Conservation (phyloP, 2,113 vertebrate genomes). For the Lepidothrix coronata region DNA sequence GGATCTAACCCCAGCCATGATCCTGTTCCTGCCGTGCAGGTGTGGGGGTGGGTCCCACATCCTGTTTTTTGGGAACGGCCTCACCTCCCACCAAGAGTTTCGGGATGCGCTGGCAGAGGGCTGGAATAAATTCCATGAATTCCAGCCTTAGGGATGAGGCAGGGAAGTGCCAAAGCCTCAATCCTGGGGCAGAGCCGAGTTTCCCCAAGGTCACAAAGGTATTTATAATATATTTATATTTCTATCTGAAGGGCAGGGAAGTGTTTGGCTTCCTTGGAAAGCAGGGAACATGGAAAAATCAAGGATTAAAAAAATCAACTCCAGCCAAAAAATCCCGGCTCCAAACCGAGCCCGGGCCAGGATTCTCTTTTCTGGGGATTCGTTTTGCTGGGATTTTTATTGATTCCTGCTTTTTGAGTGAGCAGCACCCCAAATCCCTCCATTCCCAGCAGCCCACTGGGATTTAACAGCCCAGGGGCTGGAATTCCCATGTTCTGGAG, state of each 20-base stretch:
- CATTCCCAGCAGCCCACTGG: accelerated
- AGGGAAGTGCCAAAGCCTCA: accelerated
- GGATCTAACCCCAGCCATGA: neutral
- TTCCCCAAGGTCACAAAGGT: neutral
- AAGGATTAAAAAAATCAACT: neutral
- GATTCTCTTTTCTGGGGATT: neutral
- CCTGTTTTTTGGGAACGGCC: accelerated
- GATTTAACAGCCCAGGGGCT: neutral
- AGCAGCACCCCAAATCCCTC: accelerated
- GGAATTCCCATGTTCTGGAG: neutral
- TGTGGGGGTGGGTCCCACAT: accelerated
- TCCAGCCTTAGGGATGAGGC: neutral
- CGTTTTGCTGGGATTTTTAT: neutral
- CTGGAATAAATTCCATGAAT: neutral
- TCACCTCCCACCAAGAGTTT: neutral
- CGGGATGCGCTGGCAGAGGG: accelerated
- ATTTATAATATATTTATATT: neutral
- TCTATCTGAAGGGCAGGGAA: neutral
- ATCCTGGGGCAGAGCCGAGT: neutral
- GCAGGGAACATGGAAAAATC: neutral
- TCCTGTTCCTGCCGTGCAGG: accelerated
- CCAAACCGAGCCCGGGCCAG: accelerated
- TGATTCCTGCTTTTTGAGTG: neutral
- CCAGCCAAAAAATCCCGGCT: neutral
- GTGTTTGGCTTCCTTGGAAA: accelerated